Evolutionary conservation across 2,888 invertebrate species (phyloP).

Genomic region (Metalampra italica): DNA sequence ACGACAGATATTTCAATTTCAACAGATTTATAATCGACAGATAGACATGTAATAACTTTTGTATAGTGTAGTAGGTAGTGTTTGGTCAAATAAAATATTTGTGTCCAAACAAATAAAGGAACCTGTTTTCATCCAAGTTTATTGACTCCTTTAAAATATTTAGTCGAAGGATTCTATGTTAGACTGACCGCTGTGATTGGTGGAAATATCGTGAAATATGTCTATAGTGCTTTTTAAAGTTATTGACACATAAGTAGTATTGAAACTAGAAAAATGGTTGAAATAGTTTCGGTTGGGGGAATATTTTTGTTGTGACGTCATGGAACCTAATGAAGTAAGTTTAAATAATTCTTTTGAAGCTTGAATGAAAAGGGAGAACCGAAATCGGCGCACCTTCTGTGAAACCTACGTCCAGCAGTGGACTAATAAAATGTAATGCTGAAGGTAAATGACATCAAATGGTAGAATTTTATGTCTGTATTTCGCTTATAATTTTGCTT

Average conservation of each 20-base stretch:
- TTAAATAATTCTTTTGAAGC: too few relatives aligned
- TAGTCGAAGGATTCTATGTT: constrained; percentile 32
- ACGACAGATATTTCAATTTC: background rate
- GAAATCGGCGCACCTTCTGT: too few relatives aligned
- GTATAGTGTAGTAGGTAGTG: constrained; percentile 18
- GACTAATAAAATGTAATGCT: too few relatives aligned
- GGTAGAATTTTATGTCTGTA: too few relatives aligned
- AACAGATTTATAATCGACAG: background rate
- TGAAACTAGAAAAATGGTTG: too few relatives aligned
- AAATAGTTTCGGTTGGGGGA: too few relatives aligned
- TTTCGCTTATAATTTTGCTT: too few relatives aligned
- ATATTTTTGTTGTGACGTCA: too few relatives aligned
- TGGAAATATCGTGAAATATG: constrained; percentile 15
- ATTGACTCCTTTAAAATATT: constrained; percentile 68
- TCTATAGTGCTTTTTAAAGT: constrained; percentile 1
- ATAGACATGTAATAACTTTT: constrained; percentile 1
- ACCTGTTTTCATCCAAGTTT: constrained; percentile 65
- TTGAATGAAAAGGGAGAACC: too few relatives aligned
- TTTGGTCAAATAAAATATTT: constrained; percentile 61
- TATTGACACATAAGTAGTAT: background rate
- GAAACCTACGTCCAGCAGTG: too few relatives aligned
- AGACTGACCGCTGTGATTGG: constrained; percentile 28
- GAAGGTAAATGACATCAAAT: too few relatives aligned
- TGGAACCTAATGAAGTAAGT: too few relatives aligned
- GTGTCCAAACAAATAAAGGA: constrained; percentile 65